Evolutionary conservation across 2,797 vertebrate genomes (phyloP).

Genomic region (Odontamblyopus rebecca): DNA sequence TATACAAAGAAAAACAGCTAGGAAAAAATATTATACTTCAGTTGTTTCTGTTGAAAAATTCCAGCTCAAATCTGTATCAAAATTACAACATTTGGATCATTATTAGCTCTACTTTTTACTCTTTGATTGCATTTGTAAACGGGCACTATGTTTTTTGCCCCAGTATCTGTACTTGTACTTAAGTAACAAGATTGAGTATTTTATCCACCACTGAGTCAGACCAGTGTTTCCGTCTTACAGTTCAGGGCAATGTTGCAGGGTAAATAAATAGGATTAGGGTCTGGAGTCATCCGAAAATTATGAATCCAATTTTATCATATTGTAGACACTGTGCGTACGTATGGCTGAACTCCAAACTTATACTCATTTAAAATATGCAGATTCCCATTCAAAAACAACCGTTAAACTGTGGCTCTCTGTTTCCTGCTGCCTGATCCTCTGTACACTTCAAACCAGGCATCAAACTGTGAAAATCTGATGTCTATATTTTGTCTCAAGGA

Average conservation of each 20-base stretch:
- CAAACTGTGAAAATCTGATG: conserved; percentile 65
- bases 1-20: too few relatives aligned
- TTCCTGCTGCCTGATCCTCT: neutral
- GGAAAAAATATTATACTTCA: too few relatives aligned
- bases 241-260: neutral
- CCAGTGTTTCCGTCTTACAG: neutral
- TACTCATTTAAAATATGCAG: conserved; percentile 55
- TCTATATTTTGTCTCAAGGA: conserved; percentile 55
- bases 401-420: conserved; percentile 44
- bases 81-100: too few relatives aligned
- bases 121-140: too few relatives aligned
- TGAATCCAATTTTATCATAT: neutral
- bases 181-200: too few relatives aligned
- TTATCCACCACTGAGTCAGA: too few relatives aligned
- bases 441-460: conserved; percentile 45
- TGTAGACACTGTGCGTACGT: conserved; percentile 11
- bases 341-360: conserved; percentile 55
- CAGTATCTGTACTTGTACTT: too few relatives aligned
- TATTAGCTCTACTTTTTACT: too few relatives aligned
- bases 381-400: conserved; percentile 29
- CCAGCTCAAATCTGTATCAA: too few relatives aligned
- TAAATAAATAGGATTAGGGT: neutral
- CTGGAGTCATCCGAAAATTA: neutral
- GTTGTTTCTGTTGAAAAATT: too few relatives aligned
- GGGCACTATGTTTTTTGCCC: too few relatives aligned